phyloP scores from a whole-genome alignment of 1,140 invertebrate genomes.

The Zophobas morio region DNA sequence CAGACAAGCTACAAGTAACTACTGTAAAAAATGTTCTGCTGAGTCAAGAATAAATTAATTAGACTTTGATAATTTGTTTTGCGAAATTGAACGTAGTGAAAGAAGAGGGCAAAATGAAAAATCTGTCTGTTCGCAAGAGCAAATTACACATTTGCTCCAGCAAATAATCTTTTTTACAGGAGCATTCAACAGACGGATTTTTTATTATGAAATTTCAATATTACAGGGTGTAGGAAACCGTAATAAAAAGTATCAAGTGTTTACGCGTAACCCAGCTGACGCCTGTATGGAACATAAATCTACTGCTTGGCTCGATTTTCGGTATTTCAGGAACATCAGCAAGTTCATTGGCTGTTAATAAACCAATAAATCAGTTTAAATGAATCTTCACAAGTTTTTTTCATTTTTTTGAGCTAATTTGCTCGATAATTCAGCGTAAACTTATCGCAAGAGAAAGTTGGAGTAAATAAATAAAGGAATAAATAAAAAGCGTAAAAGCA shows the following conservation, averaged over 20 bases:
- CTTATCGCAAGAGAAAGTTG: not conserved
- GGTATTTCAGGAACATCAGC: constrained; percentile 45
- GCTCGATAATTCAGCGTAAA: constrained; percentile 6
- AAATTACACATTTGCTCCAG: not conserved
- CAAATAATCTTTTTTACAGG: not conserved
- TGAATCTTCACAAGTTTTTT: constrained; percentile 32
- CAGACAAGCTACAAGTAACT: too few relatives aligned
- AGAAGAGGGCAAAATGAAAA: not conserved
- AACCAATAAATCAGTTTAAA: constrained; percentile 40
- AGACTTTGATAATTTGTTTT: not conserved
- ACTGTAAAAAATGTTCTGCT: not conserved
- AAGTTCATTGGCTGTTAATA: constrained; percentile 48
- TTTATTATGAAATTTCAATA: constrained; percentile 49
- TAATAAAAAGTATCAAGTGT: constrained; percentile 50
- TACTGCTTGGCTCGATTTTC: constrained; percentile 45
- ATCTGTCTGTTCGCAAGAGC: not conserved
- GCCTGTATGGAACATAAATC: constrained; percentile 50
- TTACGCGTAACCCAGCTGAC: constrained; percentile 47
- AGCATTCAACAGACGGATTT: constrained; percentile 13
- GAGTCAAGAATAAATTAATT: not conserved
- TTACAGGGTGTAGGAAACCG: constrained; percentile 35
- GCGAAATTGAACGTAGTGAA: too few relatives aligned
- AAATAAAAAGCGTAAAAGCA: too few relatives aligned
- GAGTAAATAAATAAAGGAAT: too few relatives aligned
- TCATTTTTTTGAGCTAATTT: constrained; percentile 24